Base-by-base conservation (phyloP, 2,797 vertebrate species). In the Glyptemys insculpta region DNA sequence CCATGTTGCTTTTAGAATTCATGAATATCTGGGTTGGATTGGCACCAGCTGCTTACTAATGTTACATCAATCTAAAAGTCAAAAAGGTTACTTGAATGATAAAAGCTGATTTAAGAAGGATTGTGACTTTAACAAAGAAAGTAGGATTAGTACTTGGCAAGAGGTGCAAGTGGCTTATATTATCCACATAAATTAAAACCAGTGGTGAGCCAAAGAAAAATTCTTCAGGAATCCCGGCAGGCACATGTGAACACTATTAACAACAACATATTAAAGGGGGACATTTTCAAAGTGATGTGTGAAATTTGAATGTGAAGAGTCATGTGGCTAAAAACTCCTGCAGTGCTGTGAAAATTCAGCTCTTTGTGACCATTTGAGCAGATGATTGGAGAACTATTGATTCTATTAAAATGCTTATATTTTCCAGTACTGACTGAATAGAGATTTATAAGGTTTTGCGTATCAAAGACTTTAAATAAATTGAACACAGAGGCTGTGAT, bases 261-360 rank as follows among this genome's bases (percentile, higher is more conserved):
- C 37, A 92, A 68, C 9, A 80, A 8, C 21, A 53, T 47, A 84
- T 93, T 91, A 83, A 89, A 96, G 3, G 4, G 21, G 7, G 31
- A 84, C 6, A 4, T 83, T 96, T 95, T 92, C 59, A 91, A 87
- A 93, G 44, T 41, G 50, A 79, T 50, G 18, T 82, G 84, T 80
- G 85, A 89, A 29, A 5, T 25, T 91, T 82, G 86, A 94, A 86
- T 53, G 9, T 78, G 86, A 52, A 85, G 25, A 88, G 94, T 82
- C 41, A 91, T 50, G 57, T 11, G 29, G 88, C 12, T 87, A 86
- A 90, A 89, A 41, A 83, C 54, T 85, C 2, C 0, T 49, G 18
- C 21, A 83, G 74, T 23, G 25, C 7, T 94, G 90, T 89, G 88
- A 92, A 92, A 92, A 83, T 89, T 85, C 27, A 84, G 37, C 89